Evolutionary conservation across 1,140 invertebrate species (phyloP), one percentile per base, ranked within the genome.

Genomic region (Eubasilissa regina): DNA sequence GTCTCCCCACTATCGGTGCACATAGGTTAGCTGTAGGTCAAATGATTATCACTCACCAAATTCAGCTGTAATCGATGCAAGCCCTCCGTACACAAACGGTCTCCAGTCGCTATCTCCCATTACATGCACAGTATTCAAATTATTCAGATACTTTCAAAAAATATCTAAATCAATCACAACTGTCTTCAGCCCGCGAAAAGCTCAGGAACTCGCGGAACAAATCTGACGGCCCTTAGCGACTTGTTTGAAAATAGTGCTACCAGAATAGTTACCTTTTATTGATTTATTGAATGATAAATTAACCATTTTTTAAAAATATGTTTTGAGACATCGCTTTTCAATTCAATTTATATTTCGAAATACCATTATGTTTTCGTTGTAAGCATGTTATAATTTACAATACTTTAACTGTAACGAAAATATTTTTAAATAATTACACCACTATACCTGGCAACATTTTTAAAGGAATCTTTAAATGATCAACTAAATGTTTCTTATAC

Each of bases 41-140:
- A 80, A 75, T 77, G 11, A 68, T 86, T n/a, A n/a, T n/a, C n/a
- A n/a, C 90, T 92, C 92, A 98, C 97, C 96, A 89, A 96, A 95
- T 91, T 98, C 97, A 76, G 97, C 97, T 84, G 95, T 92, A 84
- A 97, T 96, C 53, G 97, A 97, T 86, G 97, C 96, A 83, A 98
- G 86, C 80, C 97, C 89, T 86, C 97, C 97, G 91, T 97, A 98
- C 84, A 97, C 89, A 91, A 98, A 98, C 85, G 96, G 96, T 90
- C 94, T 92, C 96, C 96, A 93, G 85, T 93, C 91, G 84, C 89
- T 89, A 86, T 78, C 76, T 78, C 76, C 76, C 76, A 78, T 78
- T 72, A 78, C 76, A 78, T 78, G 76, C 64, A 78, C 68, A 21
- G 43, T 75, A 58, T 43, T 15, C 11, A 12, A 66, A 66, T 66